These are phyloP conservation scores for Agriopis marginaria DNA, from an alignment of 2,888 invertebrate genomes.

Conservation along the genomic window DNA sequence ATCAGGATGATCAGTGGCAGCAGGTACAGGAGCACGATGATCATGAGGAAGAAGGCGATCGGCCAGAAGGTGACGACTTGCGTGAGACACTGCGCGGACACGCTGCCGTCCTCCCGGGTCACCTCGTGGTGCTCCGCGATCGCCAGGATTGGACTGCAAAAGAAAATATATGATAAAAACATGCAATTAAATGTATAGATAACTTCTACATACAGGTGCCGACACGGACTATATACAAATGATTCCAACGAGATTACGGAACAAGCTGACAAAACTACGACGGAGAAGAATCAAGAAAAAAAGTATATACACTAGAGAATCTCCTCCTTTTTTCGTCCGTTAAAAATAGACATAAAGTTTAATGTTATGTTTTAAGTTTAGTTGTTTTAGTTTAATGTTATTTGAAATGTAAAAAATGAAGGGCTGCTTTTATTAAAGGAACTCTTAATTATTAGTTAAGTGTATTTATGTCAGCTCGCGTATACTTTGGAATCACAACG, in stretches of 20 bases:
- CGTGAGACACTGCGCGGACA: conserved; percentile 92
- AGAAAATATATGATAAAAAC: conserved; percentile 62
- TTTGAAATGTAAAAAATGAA: too few species aligned
- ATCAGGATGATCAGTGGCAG: conserved; percentile 93
- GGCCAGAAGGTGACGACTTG: conserved; percentile 92
- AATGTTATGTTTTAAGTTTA: too few species aligned
- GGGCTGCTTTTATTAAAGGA: too few species aligned
- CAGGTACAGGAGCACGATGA: conserved; percentile 92
- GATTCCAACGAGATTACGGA: conserved; percentile 10
- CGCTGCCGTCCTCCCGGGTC: conserved; percentile 89
- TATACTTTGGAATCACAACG: conserved; percentile 15
- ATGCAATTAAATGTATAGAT: not conserved
- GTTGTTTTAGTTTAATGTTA: too few species aligned
- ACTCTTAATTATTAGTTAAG: not conserved
- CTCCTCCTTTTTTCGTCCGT: too few species aligned
- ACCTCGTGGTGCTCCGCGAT: conserved; percentile 91
- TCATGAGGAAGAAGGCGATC: conserved; percentile 91
- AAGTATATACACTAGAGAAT: too few species aligned
- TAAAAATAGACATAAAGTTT: too few species aligned
- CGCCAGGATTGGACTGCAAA: conserved; percentile 92
- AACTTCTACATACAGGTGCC: conserved; percentile 28
- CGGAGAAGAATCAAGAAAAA: too few species aligned
- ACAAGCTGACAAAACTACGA: not conserved
- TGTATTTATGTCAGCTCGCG: not conserved
- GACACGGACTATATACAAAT: conserved; percentile 16